Conservation (phyloP, 2,888 invertebrate species). For the Nasonovia ribisnigri region DNA sequence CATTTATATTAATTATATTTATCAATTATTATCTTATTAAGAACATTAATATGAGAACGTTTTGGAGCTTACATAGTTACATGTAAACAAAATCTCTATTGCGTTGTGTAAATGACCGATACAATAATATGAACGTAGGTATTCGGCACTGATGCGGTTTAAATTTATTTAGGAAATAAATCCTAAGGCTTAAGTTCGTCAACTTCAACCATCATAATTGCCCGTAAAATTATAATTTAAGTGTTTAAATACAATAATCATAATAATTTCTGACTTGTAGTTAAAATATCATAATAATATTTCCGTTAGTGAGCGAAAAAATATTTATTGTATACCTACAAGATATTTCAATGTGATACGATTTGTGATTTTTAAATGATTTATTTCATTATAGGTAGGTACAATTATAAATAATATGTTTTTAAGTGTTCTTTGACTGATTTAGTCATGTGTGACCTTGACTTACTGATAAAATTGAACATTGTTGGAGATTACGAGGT, state of each 20-base stretch:
- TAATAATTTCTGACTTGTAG: not conserved
- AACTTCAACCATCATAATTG: not conserved
- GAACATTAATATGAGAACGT: not conserved
- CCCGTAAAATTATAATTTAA: not conserved
- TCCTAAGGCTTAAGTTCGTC: too few species aligned
- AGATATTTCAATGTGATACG: not conserved
- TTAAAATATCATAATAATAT: not conserved
- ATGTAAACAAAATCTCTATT: not conserved
- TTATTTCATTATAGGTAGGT: not conserved
- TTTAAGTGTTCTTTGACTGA: not conserved
- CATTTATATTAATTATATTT: not conserved
- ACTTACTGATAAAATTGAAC: slow-evolving; percentile 43
- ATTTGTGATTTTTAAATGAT: not conserved
- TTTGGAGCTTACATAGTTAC: not conserved
- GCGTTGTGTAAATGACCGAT: not conserved
- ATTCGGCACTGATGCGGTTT: not conserved
- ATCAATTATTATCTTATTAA: not conserved
- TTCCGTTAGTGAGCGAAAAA: not conserved
- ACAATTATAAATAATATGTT: not conserved
- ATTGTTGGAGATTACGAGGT: slow-evolving; percentile 28
- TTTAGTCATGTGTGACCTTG: slow-evolving; percentile 22
- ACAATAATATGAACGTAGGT: not conserved
- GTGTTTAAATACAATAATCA: not conserved
- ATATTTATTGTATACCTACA: not conserved
- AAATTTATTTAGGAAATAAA: not conserved